These are phyloP conservation scores for Scyliorhinus canicula DNA, from an alignment of 2,797 vertebrate species.

Conservation along the genomic window DNA sequence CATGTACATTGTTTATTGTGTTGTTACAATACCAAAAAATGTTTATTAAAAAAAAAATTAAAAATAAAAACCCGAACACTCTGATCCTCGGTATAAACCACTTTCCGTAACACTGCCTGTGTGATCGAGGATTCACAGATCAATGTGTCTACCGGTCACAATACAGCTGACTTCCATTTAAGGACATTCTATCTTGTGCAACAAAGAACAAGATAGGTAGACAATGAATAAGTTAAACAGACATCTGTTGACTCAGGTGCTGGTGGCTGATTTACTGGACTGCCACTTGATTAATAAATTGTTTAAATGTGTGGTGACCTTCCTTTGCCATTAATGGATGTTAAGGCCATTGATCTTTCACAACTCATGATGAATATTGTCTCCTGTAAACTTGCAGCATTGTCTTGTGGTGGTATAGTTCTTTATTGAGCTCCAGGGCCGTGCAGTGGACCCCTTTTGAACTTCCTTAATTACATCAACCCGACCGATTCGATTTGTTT, in stretches of 20 bases:
- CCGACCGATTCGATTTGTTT: neutral
- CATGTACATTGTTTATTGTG: no score
- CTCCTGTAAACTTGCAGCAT: neutral
- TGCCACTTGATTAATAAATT: neutral
- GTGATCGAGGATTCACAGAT: neutral
- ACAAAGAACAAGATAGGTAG: no score
- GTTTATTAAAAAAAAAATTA: no score
- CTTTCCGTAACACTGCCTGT: neutral
- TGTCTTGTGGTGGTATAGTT: neutral
- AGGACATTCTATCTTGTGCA: no score
- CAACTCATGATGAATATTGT: neutral
- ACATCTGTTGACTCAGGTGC: slow-evolving; percentile 29
- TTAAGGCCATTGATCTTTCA: neutral
- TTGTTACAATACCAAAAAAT: no score
- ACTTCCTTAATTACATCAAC: neutral
- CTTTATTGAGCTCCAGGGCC: neutral
- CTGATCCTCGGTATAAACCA: neutral
- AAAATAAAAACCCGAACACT: no score
- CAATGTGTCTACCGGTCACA: neutral
- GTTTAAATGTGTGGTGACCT: neutral
- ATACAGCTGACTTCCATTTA: neutral
- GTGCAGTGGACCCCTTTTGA: neutral
- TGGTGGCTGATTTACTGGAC: neutral
- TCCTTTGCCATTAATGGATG: neutral
- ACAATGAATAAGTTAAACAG: neutral